Evolutionary conservation across 2,888 invertebrate genomes (phyloP).

Genomic region (Dryobotodes eremita): DNA sequence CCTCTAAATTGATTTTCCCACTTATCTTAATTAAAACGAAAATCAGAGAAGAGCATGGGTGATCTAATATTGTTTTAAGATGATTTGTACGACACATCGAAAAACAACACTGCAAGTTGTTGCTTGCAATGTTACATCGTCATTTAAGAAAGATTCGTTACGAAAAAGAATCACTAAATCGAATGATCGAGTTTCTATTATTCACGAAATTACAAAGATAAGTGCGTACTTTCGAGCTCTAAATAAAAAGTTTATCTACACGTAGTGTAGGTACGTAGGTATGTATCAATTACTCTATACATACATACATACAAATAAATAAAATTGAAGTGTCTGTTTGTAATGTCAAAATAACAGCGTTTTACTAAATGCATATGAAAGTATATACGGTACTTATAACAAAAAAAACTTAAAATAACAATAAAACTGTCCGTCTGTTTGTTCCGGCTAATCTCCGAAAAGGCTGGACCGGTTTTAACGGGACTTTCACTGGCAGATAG

Average conservation of each 20-base stretch:
- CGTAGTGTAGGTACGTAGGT: not conserved
- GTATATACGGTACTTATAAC: too few relatives aligned
- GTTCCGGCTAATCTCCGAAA: too few relatives aligned
- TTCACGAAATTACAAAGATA: not conserved
- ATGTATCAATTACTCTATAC: not conserved
- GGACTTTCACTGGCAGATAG: too few relatives aligned
- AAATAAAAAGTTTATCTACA: not conserved
- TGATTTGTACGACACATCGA: not conserved
- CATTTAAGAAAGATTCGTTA: not conserved
- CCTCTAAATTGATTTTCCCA: conserved; percentile 40
- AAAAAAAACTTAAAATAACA: too few relatives aligned
- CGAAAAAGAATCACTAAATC: not conserved
- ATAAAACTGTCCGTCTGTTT: too few relatives aligned
- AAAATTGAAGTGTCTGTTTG: too few relatives aligned
- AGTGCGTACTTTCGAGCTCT: not conserved
- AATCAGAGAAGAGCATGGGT: not conserved
- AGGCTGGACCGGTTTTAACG: too few relatives aligned
- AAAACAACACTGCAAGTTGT: not conserved
- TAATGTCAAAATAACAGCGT: too few relatives aligned
- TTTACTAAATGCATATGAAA: too few relatives aligned
- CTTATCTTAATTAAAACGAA: conserved; percentile 42
- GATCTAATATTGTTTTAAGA: not conserved
- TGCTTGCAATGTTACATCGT: not conserved
- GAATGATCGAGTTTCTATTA: not conserved
- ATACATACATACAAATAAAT: too few relatives aligned